These are phyloP conservation scores for Drosophila nigrodunni DNA, from an alignment of 1,140 invertebrate species.

Conservation along the genomic window DNA sequence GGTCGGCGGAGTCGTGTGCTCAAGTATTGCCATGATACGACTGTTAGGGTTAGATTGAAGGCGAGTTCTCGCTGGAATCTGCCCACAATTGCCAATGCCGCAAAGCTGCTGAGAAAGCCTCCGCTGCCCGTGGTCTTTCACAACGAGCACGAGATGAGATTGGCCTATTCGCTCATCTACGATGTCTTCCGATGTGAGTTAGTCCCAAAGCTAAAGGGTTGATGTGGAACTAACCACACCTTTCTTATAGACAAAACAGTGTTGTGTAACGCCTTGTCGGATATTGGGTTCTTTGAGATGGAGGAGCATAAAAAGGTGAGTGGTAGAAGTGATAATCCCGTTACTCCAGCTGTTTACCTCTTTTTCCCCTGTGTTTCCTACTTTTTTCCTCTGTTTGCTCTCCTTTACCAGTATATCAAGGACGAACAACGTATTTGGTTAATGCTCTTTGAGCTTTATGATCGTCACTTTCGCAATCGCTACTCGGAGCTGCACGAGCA, in stretches of 20 bases:
- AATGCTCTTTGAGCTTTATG: constrained; percentile 88
- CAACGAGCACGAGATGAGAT: constrained; percentile 91
- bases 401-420: constrained; percentile 52
- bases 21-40: constrained; percentile 65
- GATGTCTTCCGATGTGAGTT: constrained; percentile 91
- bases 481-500: constrained; percentile 74
- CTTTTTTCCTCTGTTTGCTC: not conserved
- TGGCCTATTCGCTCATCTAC: constrained; percentile 91
- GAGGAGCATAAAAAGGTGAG: constrained; percentile 86
- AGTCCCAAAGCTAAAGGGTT: constrained; percentile 74
- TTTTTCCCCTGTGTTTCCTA: not conserved
- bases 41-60: constrained; percentile 56
- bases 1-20: constrained; percentile 43
- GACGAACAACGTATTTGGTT: constrained; percentile 86
- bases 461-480: constrained; percentile 86
- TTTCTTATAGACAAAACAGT: constrained; percentile 88
- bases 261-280: constrained; percentile 88
- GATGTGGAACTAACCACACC: constrained; percentile 89
- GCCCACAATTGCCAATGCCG: constrained; percentile 87
- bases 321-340: not conserved
- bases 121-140: constrained; percentile 86
- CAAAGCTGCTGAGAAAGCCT: constrained; percentile 86
- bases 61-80: constrained; percentile 84
- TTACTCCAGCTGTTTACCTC: not conserved
- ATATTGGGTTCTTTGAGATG: constrained; percentile 87